phyloP scores from a whole-genome alignment of 2,113 vertebrate species.

The Xenus cinereus region DNA sequence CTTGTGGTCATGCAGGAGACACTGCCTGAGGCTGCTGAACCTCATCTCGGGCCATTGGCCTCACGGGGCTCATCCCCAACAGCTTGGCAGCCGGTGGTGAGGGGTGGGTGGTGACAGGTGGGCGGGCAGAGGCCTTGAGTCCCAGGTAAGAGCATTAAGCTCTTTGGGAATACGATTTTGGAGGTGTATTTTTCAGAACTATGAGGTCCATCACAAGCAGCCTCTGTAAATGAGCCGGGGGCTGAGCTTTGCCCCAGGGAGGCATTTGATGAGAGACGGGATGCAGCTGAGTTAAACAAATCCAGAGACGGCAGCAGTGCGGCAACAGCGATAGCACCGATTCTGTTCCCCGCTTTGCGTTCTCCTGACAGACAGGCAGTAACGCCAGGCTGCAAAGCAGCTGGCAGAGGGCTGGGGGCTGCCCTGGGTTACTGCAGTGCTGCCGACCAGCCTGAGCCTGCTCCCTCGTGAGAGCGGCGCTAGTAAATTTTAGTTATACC shows the following conservation, averaged over 20 bases:
- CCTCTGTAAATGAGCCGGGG: not conserved
- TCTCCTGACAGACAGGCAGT: not conserved
- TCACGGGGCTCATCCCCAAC: not conserved
- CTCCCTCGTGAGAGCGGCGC: accelerated
- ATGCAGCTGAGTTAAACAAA: not conserved
- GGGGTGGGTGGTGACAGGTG: not conserved
- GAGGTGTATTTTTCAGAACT: not conserved
- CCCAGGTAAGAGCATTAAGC: not conserved
- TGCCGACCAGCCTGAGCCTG: not conserved
- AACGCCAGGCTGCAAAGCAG: not conserved
- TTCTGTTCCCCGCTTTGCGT: not conserved
- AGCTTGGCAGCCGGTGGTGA: not conserved
- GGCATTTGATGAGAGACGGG: not conserved
- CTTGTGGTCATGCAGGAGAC: not conserved
- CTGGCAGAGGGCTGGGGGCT: not conserved
- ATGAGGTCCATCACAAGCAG: not conserved
- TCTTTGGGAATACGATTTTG: not conserved
- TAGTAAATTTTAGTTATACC: not conserved
- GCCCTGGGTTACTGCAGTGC: not conserved
- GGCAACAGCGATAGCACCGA: not conserved
- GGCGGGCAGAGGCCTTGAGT: not conserved
- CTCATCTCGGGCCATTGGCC: accelerated
- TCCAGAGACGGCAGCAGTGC: not conserved
- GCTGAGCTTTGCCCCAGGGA: not conserved
- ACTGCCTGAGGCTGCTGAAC: not conserved